Base-by-base conservation (phyloP, 2,888 invertebrate genomes). In the Erannis defoliaria region DNA sequence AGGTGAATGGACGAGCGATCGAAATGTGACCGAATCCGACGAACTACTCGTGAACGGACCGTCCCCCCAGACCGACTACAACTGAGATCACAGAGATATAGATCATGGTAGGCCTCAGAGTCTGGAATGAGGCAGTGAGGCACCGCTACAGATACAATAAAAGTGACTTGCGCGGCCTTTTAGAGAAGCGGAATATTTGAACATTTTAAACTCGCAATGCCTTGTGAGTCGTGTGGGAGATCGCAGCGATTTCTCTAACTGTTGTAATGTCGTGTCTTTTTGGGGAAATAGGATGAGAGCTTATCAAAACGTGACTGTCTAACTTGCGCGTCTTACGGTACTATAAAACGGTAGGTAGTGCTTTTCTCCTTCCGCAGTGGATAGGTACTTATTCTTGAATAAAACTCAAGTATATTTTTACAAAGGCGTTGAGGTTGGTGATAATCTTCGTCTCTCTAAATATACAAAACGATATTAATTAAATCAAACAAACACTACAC, bases 1-100 rank as follows among this genome's bases (percentile, higher is more conserved):
- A 84, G 88, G 80, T 86, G 82, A 88, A 85, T 72, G 85, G 67
- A 81, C 87, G 71, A 62, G 55, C 57, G 23, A 33, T 48, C 48
- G 53, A 59, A 58, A 46, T 67, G 67, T 70, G 72, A 66, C 75
- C 71, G 70, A 78, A 83, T 83, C 78, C 75, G 79, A 82, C 80
- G 75, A 66, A 70, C 74, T 51, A 72, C 74, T 51, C 87, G 86
- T 88, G 89, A 88, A 89, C 85, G 84, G 82, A 67, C 79, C 89
- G 79, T 75, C 86, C 86, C 83, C 84, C 82, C 75, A 42, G 61
- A 61, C 62, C 74, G 16, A 5, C 26, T 45, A n/a, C 42, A 23
- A n/a, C n/a, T n/a, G 80, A 85, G 66, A 74, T 56, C 29, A 18
- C 72, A 5, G 46, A 72, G 81, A 82, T 80, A 80, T 67, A 71